Evolutionary conservation across 1,140 invertebrate species (phyloP).

Genomic region (Marisa cornuarietis): DNA sequence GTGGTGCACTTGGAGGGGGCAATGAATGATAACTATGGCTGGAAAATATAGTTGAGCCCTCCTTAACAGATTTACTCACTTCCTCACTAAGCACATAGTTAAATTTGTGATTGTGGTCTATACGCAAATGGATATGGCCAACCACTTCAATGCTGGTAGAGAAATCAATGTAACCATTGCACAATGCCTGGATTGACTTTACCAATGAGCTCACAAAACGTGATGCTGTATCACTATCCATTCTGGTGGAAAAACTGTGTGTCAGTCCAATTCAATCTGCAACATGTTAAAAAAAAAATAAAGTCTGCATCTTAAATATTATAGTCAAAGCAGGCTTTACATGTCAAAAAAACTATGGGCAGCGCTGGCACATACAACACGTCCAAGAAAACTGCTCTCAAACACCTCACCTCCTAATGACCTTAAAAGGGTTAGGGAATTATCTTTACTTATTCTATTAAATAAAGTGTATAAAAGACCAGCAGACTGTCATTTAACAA

Average conservation of each 20-base stretch:
- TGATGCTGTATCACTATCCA: slow-evolving; percentile 29
- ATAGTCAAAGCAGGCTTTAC: no score
- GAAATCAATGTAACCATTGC: slow-evolving; percentile 32
- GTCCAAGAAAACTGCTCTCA: no score
- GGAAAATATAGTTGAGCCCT: slow-evolving; percentile 17
- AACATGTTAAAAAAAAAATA: background rate
- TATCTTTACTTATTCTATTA: no score
- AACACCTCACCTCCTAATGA: no score
- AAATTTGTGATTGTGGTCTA: slow-evolving; percentile 20
- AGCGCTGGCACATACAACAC: no score
- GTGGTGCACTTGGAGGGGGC: slow-evolving; percentile 15
- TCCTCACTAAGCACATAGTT: slow-evolving; percentile 30
- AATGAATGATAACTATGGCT: slow-evolving; percentile 24
- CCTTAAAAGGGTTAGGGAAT: no score
- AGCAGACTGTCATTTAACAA: no score
- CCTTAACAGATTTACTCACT: slow-evolving; percentile 23
- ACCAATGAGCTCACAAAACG: slow-evolving; percentile 26
- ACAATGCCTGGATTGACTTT: slow-evolving; percentile 23
- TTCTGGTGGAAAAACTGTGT: slow-evolving; percentile 58
- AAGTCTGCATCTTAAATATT: no score
- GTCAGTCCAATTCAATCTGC: background rate
- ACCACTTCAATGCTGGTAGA: slow-evolving; percentile 30
- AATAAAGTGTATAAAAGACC: no score
- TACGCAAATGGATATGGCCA: slow-evolving; percentile 26
- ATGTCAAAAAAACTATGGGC: no score